Conservation (phyloP, 2,797 vertebrate species). For the Protosalanx chinensis region DNA sequence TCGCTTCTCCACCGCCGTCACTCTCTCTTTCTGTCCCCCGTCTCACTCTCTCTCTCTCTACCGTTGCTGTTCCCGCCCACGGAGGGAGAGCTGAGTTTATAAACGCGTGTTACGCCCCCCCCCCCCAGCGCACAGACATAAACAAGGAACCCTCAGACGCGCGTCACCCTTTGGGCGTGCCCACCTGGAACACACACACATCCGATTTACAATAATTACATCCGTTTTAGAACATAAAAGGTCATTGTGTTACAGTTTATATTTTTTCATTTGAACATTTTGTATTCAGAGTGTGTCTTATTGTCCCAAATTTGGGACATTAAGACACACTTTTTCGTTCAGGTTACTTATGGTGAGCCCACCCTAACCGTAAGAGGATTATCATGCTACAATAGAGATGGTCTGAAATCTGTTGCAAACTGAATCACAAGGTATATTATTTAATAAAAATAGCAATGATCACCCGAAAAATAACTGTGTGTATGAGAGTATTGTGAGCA, state of each 20-base stretch:
- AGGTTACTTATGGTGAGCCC: too few species aligned
- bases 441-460: too few species aligned
- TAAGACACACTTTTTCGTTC: too few species aligned
- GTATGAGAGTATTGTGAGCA: not conserved
- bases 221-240: not conserved
- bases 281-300: too few species aligned
- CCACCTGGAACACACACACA: slow-evolving; percentile 13
- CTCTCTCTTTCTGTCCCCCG: slow-evolving; percentile 27
- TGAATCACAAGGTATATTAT: too few species aligned
- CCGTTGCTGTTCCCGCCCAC: slow-evolving; percentile 73
- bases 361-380: too few species aligned
- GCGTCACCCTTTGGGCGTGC: slow-evolving; percentile 35
- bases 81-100: slow-evolving; percentile 66
- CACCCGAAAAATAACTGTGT: too few species aligned
- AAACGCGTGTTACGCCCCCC: slow-evolving; percentile 65
- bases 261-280: too few species aligned
- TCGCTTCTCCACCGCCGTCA: slow-evolving; percentile 31
- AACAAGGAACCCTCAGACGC: slow-evolving; percentile 29
- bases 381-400: too few species aligned
- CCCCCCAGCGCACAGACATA: slow-evolving; percentile 64
- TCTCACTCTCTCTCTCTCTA: slow-evolving; percentile 50
- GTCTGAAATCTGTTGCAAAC: too few species aligned
- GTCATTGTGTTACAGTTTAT: not conserved
- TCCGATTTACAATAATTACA: too few species aligned
- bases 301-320: too few species aligned